Conservation (phyloP, 2,888 invertebrate genomes). For the Drosophila anomelani region DNA sequence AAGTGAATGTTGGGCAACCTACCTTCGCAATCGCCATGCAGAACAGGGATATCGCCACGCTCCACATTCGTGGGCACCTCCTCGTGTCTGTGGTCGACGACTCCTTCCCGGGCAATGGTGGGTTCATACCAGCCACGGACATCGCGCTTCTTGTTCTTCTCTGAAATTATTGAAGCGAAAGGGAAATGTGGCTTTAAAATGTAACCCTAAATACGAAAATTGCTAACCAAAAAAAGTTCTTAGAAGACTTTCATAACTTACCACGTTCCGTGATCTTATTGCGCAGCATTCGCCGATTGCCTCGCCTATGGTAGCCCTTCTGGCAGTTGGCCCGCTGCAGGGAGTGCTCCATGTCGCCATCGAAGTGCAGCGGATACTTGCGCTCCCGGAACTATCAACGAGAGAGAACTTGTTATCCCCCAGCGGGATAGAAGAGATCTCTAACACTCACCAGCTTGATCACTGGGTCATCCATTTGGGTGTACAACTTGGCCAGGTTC, state of each 20-base stretch:
- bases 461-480: slow-evolving; percentile 85
- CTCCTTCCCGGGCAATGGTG: slow-evolving; percentile 73
- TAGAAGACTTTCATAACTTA: slow-evolving; percentile 50
- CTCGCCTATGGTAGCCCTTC: slow-evolving; percentile 82
- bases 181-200: not conserved
- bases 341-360: slow-evolving; percentile 83
- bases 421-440: not conserved
- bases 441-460: slow-evolving; percentile 82
- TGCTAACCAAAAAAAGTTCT: no score
- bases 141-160: slow-evolving; percentile 85
- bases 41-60: slow-evolving; percentile 89
- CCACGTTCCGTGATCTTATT: slow-evolving; percentile 84
- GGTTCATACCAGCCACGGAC: slow-evolving; percentile 83
- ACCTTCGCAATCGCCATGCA: slow-evolving; percentile 87
- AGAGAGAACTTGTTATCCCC: not conserved
- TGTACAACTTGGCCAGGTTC: slow-evolving; percentile 83
- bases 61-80: slow-evolving; percentile 83
- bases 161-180: slow-evolving; percentile 57
- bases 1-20: slow-evolving; percentile 45
- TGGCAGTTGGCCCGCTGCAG: slow-evolving; percentile 84
- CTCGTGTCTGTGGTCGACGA: slow-evolving; percentile 77
- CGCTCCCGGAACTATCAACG: slow-evolving; percentile 83
- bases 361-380: slow-evolving; percentile 84
- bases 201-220: not conserved
- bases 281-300: slow-evolving; percentile 82